Conservation (phyloP, 2,888 invertebrate species). For the Hetaerina titia region DNA sequence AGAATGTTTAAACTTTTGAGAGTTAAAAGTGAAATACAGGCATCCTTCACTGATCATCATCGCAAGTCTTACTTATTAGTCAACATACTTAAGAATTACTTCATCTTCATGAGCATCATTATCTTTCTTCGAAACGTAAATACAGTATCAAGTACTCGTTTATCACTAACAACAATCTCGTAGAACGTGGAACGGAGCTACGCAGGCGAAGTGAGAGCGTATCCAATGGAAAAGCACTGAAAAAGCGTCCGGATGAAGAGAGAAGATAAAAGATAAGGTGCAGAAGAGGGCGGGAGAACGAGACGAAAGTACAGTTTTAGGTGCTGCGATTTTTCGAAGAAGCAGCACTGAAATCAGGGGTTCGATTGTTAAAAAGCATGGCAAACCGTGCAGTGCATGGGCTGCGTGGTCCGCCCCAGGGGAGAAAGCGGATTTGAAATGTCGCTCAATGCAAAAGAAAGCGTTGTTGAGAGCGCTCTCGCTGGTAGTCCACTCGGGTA, state of each 20-base stretch:
- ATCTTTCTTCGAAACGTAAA: too few species aligned
- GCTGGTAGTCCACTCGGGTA: not conserved
- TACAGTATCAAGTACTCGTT: too few species aligned
- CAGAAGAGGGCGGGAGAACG: not conserved
- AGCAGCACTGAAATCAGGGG: conserved; percentile 17
- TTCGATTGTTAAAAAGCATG: conserved; percentile 9
- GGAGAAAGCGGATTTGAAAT: not conserved
- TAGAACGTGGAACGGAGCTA: too few species aligned
- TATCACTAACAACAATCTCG: too few species aligned
- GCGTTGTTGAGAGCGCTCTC: not conserved
- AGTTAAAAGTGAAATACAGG: too few species aligned
- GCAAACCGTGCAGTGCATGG: not conserved
- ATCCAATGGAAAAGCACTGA: too few species aligned
- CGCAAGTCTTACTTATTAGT: too few species aligned
- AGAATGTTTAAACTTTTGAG: too few species aligned
- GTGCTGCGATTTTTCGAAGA: conserved; percentile 17
- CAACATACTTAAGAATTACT: too few species aligned
- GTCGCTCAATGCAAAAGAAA: conserved; percentile 16
- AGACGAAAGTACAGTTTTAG: not conserved
- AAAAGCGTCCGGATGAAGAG: not conserved
- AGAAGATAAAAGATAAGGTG: not conserved
- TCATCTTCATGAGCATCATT: too few species aligned
- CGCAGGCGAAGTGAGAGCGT: too few species aligned
- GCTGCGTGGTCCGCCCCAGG: not conserved
- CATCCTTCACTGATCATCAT: too few species aligned